Percentiles rank a stretch among this genome's conserved stretches.
Evolutionary conservation across 1,140 invertebrate species (phyloP).

Genomic region (Amphibalanus amphitrite): DNA sequence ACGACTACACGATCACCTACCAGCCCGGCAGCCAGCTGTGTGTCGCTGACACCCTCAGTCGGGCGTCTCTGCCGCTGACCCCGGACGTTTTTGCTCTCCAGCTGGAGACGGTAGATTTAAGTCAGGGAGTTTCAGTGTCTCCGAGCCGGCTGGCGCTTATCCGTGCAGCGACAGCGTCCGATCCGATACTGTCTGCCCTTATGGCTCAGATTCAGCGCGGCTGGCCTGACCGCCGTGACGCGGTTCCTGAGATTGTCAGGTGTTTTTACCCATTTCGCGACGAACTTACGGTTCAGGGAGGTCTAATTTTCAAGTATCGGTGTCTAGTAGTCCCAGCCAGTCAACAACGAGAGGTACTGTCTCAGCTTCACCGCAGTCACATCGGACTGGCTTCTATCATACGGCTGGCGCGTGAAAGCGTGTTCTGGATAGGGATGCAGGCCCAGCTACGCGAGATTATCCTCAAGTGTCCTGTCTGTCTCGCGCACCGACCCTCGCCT

Average conservation of each 20-base stretch:
- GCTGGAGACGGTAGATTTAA: background rate
- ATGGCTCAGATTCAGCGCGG: background rate
- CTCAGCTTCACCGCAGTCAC: slow-evolving; percentile 1
- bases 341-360: slow-evolving; percentile 1
- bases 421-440: slow-evolving; percentile 6
- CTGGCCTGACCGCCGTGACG: background rate
- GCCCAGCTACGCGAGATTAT: slow-evolving; percentile 2
- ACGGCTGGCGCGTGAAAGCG: slow-evolving; percentile 3
- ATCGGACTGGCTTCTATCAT: slow-evolving; percentile 5
- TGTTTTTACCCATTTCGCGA: background rate
- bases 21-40: slow-evolving; percentile 13
- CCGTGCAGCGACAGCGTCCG: background rate
- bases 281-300: background rate
- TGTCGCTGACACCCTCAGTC: slow-evolving; percentile 13
- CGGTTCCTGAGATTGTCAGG: too few species aligned
- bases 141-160: background rate
- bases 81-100: background rate
- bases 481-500: background rate
- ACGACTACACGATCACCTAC: slow-evolving; percentile 16
- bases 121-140: background rate
- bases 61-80: slow-evolving; percentile 1
- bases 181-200: background rate
- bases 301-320: slow-evolving; percentile 8
- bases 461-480: slow-evolving; percentile 5
- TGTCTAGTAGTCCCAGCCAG: slow-evolving; percentile 4